A percentile compares a stretch with the other conserved stretches of the same genome.
Evolutionary conservation across 2,888 invertebrate species (phyloP).

Genomic region (Drosophila mulleri): DNA sequence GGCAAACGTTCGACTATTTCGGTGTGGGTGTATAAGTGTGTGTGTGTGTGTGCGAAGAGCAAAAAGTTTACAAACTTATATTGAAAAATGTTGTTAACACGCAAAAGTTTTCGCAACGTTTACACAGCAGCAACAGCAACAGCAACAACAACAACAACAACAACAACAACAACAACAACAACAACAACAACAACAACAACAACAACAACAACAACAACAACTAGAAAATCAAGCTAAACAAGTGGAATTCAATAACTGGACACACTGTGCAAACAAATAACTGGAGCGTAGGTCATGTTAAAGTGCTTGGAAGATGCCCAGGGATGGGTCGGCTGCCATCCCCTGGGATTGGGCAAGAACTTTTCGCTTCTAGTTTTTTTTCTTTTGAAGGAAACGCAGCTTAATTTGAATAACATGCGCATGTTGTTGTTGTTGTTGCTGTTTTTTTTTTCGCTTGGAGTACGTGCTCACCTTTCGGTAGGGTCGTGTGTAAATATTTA

Average conservation of each 20-base stretch:
- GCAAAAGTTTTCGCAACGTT: slow-evolving; percentile 78
- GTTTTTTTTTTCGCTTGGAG: slow-evolving; percentile 8
- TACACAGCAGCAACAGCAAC: slow-evolving; percentile 60
- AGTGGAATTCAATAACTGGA: slow-evolving; percentile 73
- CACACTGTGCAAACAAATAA: slow-evolving; percentile 63
- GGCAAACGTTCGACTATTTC: slow-evolving; percentile 51
- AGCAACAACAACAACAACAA: slow-evolving; percentile 20
- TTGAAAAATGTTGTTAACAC: slow-evolving; percentile 80
- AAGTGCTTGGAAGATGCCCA: slow-evolving; percentile 68
- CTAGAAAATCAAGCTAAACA: slow-evolving; percentile 71
- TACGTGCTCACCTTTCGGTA: slow-evolving; percentile 53
- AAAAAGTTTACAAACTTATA: slow-evolving; percentile 79
- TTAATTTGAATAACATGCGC: slow-evolving; percentile 66
- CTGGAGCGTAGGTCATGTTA: slow-evolving; percentile 63
- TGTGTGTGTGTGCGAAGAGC: slow-evolving; percentile 37
- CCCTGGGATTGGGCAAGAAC: slow-evolving; percentile 1
- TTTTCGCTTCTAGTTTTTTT: not conserved
- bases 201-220: slow-evolving; percentile 30
- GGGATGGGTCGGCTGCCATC: slow-evolving; percentile 22
- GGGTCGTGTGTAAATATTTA: slow-evolving; percentile 66
- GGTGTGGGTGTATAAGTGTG: slow-evolving; percentile 23
- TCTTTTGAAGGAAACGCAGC: slow-evolving; percentile 1
- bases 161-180: slow-evolving; percentile 21
- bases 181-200: no score
- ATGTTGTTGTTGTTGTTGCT: slow-evolving; percentile 16